phyloP scores from a whole-genome alignment of 2,888 invertebrate species.

The Podotricha telesiphe region DNA sequence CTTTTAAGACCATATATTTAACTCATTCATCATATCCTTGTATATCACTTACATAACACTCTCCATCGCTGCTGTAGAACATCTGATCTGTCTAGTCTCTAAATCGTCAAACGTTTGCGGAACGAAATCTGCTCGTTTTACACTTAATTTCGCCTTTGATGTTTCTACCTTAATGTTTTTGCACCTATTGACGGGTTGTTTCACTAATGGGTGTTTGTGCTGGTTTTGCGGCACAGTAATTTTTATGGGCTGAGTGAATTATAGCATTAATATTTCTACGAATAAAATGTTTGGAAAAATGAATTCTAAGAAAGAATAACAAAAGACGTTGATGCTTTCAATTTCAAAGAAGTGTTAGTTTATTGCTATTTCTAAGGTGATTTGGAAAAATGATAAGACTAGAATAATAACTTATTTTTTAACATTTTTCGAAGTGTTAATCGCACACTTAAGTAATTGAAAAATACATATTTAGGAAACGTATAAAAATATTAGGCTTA shows the following conservation, averaged over 20 bases:
- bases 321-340: background rate
- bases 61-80: background rate
- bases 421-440: no score
- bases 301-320: background rate
- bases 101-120: background rate
- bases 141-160: constrained; percentile 21
- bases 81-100: background rate
- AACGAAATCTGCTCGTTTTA: constrained; percentile 3
- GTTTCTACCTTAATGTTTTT: constrained; percentile 6
- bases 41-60: background rate
- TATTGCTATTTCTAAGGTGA: background rate
- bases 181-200: constrained; percentile 23
- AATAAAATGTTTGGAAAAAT: background rate
- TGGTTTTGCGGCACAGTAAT: background rate
- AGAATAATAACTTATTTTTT: no score
- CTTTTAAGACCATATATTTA: no score
- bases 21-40: no score
- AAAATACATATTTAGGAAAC: no score
- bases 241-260: constrained; percentile 1
- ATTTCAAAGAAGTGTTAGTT: background rate
- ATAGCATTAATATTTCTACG: constrained; percentile 9
- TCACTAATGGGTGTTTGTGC: constrained; percentile 21
- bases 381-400: no score
- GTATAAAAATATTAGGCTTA: no score
- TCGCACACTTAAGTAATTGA: no score